Base-by-base conservation (phyloP, 2,888 invertebrate species). In the Balanococcus diminutus region DNA sequence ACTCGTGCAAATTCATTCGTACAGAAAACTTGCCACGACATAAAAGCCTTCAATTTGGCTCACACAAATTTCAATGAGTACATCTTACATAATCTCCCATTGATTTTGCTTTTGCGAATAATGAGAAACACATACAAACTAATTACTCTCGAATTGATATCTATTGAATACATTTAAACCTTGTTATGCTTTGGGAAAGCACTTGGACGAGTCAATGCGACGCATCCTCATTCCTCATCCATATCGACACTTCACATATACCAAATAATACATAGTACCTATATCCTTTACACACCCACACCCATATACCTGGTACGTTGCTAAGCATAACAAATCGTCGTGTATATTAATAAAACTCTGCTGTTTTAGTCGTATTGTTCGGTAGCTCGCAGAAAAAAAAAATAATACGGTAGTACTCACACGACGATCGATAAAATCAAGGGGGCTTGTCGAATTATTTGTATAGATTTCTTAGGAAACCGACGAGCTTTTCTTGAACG, bases 291-390 rank as follows among this genome's bases (percentile, higher is more conserved):
- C 16, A 14, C 16, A 42, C 16, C 36, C 3, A 36, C 8, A 36
- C 46, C 4, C 46, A 4, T 46, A 46, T 22, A 9, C 56, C 19
- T 42, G 3, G 14, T 6, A 22, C 56, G 56, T 56, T 56, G 56
- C 56, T 56, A 56, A 56, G 56, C 56, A 56, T 56, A 56, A 56
- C 56, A 46, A 56, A 56, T 56, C 56, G 22, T 56, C 56, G 56
- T 22, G 19, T 22, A 19, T 5, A 19, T 56, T 19, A 56, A 5
- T 8, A 56, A n/a, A n/a, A n/a, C n/a, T n/a, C n/a, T n/a, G n/a
- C n/a, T n/a, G n/a, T n/a, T n/a, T n/a, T n/a, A n/a, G n/a, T 56
- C 11, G 56, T 19, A 56, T 42, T 42, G 14, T 42, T 42, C 42
- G 14, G 16, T 14, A 42, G 16, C 42, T 16, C n/a, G 14, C 11